Conservation (phyloP, 2,888 invertebrate species). For the Cephus pulcher region DNA sequence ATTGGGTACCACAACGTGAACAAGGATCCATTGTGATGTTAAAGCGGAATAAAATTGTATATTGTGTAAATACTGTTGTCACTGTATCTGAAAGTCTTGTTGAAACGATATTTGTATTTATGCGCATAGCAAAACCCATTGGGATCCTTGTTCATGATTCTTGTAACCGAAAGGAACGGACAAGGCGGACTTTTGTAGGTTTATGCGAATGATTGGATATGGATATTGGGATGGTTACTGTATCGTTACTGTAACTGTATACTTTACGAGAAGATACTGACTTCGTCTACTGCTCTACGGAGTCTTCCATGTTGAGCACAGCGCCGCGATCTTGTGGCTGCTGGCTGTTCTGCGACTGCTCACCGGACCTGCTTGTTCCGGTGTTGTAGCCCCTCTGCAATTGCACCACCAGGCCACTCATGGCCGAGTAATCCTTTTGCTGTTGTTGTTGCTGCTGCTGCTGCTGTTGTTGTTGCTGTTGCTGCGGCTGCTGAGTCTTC, state of each 20-base stretch:
- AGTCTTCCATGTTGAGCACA: conserved; percentile 60
- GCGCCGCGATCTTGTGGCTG: conserved; percentile 35
- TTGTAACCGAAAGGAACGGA: not conserved
- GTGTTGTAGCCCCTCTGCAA: conserved; percentile 59
- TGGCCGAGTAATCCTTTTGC: conserved; percentile 45
- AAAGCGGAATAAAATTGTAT: not conserved
- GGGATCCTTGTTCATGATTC: not conserved
- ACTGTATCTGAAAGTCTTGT: not conserved
- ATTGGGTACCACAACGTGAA: not conserved
- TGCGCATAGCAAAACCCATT: not conserved
- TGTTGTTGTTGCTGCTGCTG: conserved; percentile 32
- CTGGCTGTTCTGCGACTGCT: conserved; percentile 20
- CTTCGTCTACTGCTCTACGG: conserved; percentile 62
- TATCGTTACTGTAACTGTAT: conserved; percentile 19
- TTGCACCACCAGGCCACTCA: conserved; percentile 60
- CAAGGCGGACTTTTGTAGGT: not conserved
- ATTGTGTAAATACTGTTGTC: not conserved
- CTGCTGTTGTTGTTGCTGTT: conserved; percentile 34
- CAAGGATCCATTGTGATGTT: not conserved
- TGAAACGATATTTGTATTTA: not conserved
- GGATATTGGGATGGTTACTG: conserved; percentile 3
- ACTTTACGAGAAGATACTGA: conserved; percentile 43
- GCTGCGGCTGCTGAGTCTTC: conserved; percentile 57
- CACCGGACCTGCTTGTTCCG: conserved; percentile 36
- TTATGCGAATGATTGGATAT: not conserved